Evolutionary conservation across 2,888 invertebrate genomes (phyloP).

Genomic region (Heliothis peltigera): DNA sequence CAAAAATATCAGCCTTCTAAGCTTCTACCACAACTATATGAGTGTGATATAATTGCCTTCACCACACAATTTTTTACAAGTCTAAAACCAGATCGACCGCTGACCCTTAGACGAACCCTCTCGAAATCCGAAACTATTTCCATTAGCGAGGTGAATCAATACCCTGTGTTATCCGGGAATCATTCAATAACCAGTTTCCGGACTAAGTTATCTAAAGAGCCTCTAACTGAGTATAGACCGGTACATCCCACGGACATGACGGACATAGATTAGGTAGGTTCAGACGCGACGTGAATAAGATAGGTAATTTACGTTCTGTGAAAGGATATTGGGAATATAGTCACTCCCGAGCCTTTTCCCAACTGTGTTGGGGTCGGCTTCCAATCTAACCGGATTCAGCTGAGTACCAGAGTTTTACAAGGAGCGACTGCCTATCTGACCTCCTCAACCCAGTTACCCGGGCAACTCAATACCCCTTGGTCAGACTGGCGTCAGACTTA

Average conservation of each 20-base stretch:
- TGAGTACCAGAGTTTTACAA: too few relatives aligned
- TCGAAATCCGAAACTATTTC: conserved; percentile 63
- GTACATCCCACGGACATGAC: conserved; percentile 7
- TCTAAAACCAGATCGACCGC: conserved; percentile 41
- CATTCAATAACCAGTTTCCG: conserved; percentile 64
- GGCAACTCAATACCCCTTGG: too few relatives aligned
- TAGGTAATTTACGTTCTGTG: conserved; percentile 10
- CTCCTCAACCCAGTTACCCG: too few relatives aligned
- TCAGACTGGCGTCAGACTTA: too few relatives aligned
- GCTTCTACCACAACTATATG: too few relatives aligned
- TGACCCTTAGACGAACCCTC: conserved; percentile 28
- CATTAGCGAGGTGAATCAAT: conserved; percentile 67
- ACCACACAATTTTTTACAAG: neutral
- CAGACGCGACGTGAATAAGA: conserved; percentile 14
- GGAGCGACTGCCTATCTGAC: too few relatives aligned
- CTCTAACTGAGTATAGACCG: conserved; percentile 45
- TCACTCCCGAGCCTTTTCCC: too few relatives aligned
- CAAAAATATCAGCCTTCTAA: too few relatives aligned
- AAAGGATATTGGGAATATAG: neutral
- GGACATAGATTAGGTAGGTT: conserved; percentile 20
- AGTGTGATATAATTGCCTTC: neutral
- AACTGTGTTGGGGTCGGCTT: too few relatives aligned
- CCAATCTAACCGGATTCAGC: too few relatives aligned
- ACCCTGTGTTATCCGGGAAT: conserved; percentile 60
- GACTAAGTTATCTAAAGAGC: conserved; percentile 62